These are phyloP conservation scores for Urechis unicinctus DNA, from an alignment of 2,888 invertebrate species.

Conservation along the genomic window DNA sequence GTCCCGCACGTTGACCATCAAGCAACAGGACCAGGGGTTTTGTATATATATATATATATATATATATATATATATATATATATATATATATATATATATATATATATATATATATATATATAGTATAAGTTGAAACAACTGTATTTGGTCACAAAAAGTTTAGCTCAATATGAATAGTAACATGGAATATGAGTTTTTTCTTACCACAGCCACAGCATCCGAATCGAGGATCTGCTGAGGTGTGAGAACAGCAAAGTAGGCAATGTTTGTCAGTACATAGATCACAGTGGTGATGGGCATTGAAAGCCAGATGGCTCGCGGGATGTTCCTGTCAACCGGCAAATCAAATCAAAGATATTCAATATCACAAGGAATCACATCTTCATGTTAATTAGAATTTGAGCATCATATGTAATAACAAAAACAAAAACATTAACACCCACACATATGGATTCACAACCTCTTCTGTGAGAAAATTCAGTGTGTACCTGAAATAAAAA, in stretches of 20 bases:
- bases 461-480: constrained; percentile 46
- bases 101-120: not conserved
- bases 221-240: constrained; percentile 17
- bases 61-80: too few species aligned
- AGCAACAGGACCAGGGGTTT: too few species aligned
- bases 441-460: constrained; percentile 44
- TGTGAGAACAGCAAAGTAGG: constrained; percentile 20
- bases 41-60: too few species aligned
- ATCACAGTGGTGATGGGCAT: constrained; percentile 82
- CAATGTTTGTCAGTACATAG: constrained; percentile 70
- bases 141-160: not conserved
- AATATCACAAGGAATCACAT: not conserved
- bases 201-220: constrained; percentile 20
- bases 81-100: not conserved
- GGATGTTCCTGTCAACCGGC: constrained; percentile 59
- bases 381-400: too few species aligned
- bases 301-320: constrained; percentile 80
- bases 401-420: not conserved
- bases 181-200: not conserved
- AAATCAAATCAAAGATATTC: not conserved
- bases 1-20: too few species aligned
- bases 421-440: not conserved
- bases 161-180: not conserved
- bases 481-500: constrained; percentile 37
- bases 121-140: not conserved